phyloP scores from a whole-genome alignment of 2,888 invertebrate species.

The Lampropteryx suffumata region DNA sequence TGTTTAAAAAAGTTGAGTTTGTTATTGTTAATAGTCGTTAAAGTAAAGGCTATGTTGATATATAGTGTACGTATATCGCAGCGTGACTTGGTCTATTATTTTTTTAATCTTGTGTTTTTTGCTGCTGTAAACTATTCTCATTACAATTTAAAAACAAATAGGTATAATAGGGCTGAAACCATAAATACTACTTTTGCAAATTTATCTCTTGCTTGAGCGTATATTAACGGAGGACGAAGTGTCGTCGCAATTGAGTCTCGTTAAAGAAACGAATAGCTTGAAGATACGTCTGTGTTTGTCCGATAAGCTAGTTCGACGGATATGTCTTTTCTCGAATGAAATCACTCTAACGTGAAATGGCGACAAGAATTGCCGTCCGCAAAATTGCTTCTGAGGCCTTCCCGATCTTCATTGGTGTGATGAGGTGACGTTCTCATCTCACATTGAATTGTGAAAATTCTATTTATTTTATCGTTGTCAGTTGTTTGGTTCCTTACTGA shows the following conservation, averaged over 20 bases:
- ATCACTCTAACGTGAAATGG: conserved; percentile 66
- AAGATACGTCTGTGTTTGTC: conserved; percentile 50
- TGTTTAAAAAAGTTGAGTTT: too few relatives aligned
- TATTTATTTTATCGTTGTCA: conserved; percentile 19
- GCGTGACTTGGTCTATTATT: too few relatives aligned
- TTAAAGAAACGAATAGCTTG: conserved; percentile 45
- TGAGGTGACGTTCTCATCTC: conserved; percentile 42
- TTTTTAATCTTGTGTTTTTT: too few relatives aligned
- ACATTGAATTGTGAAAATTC: conserved; percentile 41
- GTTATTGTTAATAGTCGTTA: too few relatives aligned
- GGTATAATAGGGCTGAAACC: too few relatives aligned
- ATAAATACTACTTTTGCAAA: neutral
- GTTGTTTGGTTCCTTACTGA: conserved; percentile 8
- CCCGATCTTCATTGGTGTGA: conserved; percentile 49
- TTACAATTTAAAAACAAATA: too few relatives aligned
- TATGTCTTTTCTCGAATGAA: conserved; percentile 59
- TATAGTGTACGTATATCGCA: too few relatives aligned
- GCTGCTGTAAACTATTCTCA: too few relatives aligned
- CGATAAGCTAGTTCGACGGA: conserved; percentile 60
- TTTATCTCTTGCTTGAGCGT: conserved; percentile 1
- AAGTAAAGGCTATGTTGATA: too few relatives aligned
- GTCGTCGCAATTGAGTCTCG: conserved; percentile 34
- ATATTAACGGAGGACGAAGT: conserved; percentile 23
- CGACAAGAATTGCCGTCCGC: conserved; percentile 63
- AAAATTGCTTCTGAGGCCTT: conserved; percentile 58